Percentiles rank a stretch among this genome's conserved stretches.
phyloP scores from a whole-genome alignment of 2,888 invertebrate species.

The Bhutanitis thaidina region DNA sequence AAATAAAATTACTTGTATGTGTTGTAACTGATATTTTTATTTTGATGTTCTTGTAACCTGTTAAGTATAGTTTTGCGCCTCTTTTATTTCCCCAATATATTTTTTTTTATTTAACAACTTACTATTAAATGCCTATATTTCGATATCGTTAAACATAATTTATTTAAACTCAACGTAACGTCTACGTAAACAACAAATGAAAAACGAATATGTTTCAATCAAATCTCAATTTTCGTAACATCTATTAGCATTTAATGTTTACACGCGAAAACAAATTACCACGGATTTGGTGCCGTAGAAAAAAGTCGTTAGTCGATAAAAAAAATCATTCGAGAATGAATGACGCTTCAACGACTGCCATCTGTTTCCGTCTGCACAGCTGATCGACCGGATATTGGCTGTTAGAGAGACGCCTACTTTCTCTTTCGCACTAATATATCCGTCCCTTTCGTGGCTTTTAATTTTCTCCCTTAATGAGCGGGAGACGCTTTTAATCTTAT shows the following conservation, averaged over 20 bases:
- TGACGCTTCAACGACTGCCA: slow-evolving; percentile 56
- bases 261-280: slow-evolving; percentile 24
- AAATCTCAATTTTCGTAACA: no score
- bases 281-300: slow-evolving; percentile 30
- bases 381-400: slow-evolving; percentile 78
- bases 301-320: slow-evolving; percentile 44
- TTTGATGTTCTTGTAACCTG: not conserved
- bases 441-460: slow-evolving; percentile 48
- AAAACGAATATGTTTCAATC: no score
- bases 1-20: slow-evolving; percentile 24
- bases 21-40: not conserved
- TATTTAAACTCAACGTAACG: no score
- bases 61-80: not conserved
- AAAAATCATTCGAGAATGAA: slow-evolving; percentile 42
- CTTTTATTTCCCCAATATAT: no score
- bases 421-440: slow-evolving; percentile 37
- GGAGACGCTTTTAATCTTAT: no score
- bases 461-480: slow-evolving; percentile 58
- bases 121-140: no score
- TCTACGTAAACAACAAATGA: no score
- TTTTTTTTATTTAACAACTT: no score
- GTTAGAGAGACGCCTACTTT: slow-evolving; percentile 50
- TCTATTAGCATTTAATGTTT: not conserved
- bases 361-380: slow-evolving; percentile 74
- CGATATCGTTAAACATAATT: no score